These are phyloP conservation scores for Caenorhabditis angaria DNA, from an alignment of 2,888 invertebrate genomes.

Conservation along the genomic window DNA sequence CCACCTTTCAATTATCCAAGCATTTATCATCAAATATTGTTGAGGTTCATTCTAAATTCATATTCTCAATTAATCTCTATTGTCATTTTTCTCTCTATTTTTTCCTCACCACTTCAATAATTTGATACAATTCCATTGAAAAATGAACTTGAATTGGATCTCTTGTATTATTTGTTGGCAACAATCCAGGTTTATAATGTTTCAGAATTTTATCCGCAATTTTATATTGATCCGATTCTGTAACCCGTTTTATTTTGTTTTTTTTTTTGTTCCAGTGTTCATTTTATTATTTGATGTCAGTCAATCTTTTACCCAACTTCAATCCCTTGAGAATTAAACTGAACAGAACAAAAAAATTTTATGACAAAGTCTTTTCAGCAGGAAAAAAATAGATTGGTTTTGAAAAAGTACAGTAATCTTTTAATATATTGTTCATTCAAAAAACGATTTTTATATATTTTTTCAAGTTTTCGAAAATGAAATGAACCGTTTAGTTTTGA, in stretches of 20 bases:
- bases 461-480: too few relatives aligned
- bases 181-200: conserved; percentile 44
- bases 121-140: conserved; percentile 70
- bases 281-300: not conserved
- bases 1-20: conserved; percentile 71
- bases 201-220: conserved; percentile 46
- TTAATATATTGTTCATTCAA: too few relatives aligned
- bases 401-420: not conserved
- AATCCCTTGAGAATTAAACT: not conserved
- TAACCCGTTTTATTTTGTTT: not conserved
- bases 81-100: not conserved
- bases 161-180: conserved; percentile 27
- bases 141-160: conserved; percentile 65
- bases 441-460: too few relatives aligned
- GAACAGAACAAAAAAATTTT: not conserved
- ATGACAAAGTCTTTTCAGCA: too few relatives aligned
- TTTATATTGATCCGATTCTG: conserved; percentile 44
- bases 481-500: conserved; percentile 1
- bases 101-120: conserved; percentile 65
- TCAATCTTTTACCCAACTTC: not conserved
- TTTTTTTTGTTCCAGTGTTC: not conserved
- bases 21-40: conserved; percentile 68
- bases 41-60: conserved; percentile 67
- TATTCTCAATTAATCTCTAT: not conserved
- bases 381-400: too few relatives aligned